Base-by-base conservation (phyloP, 2,797 vertebrate genomes). In the Microchirus variegatus region DNA sequence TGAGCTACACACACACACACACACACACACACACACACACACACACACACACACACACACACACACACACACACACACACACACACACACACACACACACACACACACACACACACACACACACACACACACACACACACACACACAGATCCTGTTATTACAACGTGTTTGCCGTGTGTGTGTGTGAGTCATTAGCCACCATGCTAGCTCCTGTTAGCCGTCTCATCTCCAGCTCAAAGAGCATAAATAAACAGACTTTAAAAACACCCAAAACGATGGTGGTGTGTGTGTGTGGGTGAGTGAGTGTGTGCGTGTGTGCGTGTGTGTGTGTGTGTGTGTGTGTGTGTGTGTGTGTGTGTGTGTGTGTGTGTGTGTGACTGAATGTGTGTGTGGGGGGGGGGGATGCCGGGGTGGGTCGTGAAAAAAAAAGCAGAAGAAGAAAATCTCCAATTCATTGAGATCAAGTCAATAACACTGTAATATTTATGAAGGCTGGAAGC, bases 401-500 rank as follows among this genome's bases (percentile, higher is more conserved):
- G 47, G 47, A 50, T 2, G 14, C 58, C 51, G 67, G 48, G 16
- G 58, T 41, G 48, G 56, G 18, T n/a, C n/a, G n/a, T n/a, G n/a
- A 47, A 47, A 65, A 77, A 73, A 68, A 78, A 60, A 9, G 49
- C 75, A 82, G 77, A 78, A 86, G 80, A 82, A 76, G 82, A 87
- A 91, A 91, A 91, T 91, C 88, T 92, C 90, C 89, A 91, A 91
- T 92, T 92, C 90, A 92, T 92, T 91, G 90, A 90, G 87, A 91
- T 90, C 87, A 87, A 91, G 92, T 93, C 92, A 92, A 93, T 93
- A 93, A 90, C 88, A 89, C 90, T 93, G 91, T 92, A 93, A 93
- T 93, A 93, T 93, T 93, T 92, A 93, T 93, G 91, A 93, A 90
- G 90, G 84, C 90, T 93, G 89, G 90, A 92, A 92, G 91, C 88